These are phyloP conservation scores for Oscheius sp. DNA, from an alignment of 1,140 invertebrate species.

Conservation along the genomic window DNA sequence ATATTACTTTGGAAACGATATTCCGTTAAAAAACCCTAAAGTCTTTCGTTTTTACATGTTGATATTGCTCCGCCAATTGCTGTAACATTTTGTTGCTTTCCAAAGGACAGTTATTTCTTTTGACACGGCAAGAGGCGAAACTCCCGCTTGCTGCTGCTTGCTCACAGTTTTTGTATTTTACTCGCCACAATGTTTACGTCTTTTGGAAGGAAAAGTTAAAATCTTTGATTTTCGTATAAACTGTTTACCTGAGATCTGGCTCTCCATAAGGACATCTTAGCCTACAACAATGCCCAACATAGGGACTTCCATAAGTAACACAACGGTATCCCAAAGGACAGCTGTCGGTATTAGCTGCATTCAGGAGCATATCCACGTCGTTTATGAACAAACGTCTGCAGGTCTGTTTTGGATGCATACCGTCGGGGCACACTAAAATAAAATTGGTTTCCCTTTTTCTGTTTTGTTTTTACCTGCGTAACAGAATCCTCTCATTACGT, in stretches of 20 bases:
- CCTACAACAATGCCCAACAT: constrained; percentile 60
- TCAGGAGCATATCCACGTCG: constrained; percentile 60
- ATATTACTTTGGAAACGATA: too few relatives aligned
- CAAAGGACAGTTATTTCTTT: too few relatives aligned
- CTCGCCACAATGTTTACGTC: too few relatives aligned
- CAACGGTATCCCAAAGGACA: constrained; percentile 59
- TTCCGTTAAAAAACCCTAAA: too few relatives aligned
- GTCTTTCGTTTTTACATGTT: too few relatives aligned
- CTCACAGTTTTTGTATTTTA: too few relatives aligned
- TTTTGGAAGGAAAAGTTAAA: too few relatives aligned
- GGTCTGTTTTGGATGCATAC: constrained; percentile 55
- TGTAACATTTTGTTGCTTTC: too few relatives aligned
- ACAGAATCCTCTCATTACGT: constrained; percentile 49
- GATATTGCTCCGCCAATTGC: too few relatives aligned
- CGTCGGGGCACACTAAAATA: constrained; percentile 56
- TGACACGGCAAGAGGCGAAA: too few relatives aligned
- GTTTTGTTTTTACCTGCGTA: constrained; percentile 47
- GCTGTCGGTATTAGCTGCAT: constrained; percentile 61
- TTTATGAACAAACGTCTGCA: constrained; percentile 59
- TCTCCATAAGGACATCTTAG: constrained; percentile 59
- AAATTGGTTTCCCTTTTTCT: neutral
- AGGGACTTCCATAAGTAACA: constrained; percentile 60
- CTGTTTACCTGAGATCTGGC: constrained; percentile 53
- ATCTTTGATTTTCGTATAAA: too few relatives aligned
- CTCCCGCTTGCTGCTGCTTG: too few relatives aligned